Evolutionary conservation across 2,888 invertebrate species (phyloP).

Genomic region (Melanotus villosus): DNA sequence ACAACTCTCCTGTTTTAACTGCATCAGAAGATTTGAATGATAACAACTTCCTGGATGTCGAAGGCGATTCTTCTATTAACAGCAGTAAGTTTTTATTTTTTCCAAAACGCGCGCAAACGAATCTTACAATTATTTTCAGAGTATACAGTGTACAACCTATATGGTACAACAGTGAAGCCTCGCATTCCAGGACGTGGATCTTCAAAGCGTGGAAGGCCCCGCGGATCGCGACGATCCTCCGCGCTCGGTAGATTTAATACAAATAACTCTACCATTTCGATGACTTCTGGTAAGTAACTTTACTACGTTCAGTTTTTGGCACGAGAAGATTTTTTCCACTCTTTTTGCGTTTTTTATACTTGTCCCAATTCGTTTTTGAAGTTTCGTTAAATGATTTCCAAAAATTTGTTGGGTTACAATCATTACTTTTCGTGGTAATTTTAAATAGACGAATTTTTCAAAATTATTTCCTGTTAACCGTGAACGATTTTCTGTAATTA

Average conservation of each 20-base stretch:
- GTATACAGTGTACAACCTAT: slow-evolving; percentile 64
- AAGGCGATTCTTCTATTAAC: slow-evolving; percentile 62
- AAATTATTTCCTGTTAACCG: too few species aligned
- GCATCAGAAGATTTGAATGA: slow-evolving; percentile 60
- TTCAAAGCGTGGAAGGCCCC: slow-evolving; percentile 81
- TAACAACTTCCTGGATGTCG: slow-evolving; percentile 60
- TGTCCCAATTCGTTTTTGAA: too few species aligned
- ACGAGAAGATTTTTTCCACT: too few species aligned
- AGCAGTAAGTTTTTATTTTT: slow-evolving; percentile 58
- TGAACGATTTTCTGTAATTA: neutral
- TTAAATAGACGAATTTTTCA: too few species aligned
- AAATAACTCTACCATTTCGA: slow-evolving; percentile 1
- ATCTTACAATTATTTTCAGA: slow-evolving; percentile 56
- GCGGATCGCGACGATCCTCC: slow-evolving; percentile 78
- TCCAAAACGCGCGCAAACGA: too few species aligned
- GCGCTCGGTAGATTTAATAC: slow-evolving; percentile 64
- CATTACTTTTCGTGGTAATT: too few species aligned
- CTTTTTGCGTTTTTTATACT: too few species aligned
- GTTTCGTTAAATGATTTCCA: too few species aligned
- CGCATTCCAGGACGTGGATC: slow-evolving; percentile 71
- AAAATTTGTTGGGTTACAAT: too few species aligned
- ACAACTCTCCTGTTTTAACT: slow-evolving; percentile 59
- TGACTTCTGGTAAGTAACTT: too few species aligned
- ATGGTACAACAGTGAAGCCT: slow-evolving; percentile 66
- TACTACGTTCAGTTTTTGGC: too few species aligned